Evolutionary conservation across 2,113 vertebrate species (phyloP).

Genomic region (Podiceps cristatus): DNA sequence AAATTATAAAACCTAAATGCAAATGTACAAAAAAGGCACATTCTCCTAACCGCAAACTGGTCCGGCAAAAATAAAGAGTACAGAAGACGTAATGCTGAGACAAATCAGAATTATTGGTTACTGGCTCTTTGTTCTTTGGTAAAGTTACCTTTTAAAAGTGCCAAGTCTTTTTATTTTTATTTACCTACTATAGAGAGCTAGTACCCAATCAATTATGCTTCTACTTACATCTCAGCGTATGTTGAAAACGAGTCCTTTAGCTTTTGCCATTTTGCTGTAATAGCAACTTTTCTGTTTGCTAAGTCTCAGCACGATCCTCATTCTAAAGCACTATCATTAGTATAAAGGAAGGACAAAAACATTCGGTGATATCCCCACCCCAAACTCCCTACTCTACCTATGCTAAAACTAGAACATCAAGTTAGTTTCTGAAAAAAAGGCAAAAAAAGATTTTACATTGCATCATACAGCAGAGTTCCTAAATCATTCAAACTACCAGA

Average conservation of each 20-base stretch:
- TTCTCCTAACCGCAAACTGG: conserved; percentile 92
- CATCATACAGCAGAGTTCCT: conserved; percentile 89
- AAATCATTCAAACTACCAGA: conserved; percentile 90
- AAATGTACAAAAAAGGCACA: conserved; percentile 99
- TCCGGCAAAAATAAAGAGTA: conserved; percentile 89
- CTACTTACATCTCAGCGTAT: conserved; percentile 79
- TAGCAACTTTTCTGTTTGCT: conserved; percentile 82
- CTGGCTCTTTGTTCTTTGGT: conserved; percentile 95
- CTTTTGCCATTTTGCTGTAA: conserved; percentile 82
- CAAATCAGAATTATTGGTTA: conserved; percentile 86
- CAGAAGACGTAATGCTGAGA: conserved; percentile 85
- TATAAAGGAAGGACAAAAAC: conserved; percentile 85
- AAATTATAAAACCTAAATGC: conserved; percentile 89
- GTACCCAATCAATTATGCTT: conserved; percentile 83
- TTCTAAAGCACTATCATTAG: conserved; percentile 86
- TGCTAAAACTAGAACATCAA: conserved; percentile 87
- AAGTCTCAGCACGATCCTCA: conserved; percentile 85
- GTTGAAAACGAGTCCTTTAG: conserved; percentile 81
- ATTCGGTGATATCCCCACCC: conserved; percentile 81
- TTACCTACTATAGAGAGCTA: conserved; percentile 87
- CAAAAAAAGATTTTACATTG: conserved; percentile 88
- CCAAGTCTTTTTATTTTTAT: conserved; percentile 87
- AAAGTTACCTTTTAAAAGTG: conserved; percentile 96
- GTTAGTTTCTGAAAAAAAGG: conserved; percentile 86
- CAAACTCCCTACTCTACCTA: conserved; percentile 76